A percentile compares a stretch with the other conserved stretches of the same genome.
Conservation (phyloP, 2,113 vertebrate genomes). For the Oncorhynchus nerka region DNA sequence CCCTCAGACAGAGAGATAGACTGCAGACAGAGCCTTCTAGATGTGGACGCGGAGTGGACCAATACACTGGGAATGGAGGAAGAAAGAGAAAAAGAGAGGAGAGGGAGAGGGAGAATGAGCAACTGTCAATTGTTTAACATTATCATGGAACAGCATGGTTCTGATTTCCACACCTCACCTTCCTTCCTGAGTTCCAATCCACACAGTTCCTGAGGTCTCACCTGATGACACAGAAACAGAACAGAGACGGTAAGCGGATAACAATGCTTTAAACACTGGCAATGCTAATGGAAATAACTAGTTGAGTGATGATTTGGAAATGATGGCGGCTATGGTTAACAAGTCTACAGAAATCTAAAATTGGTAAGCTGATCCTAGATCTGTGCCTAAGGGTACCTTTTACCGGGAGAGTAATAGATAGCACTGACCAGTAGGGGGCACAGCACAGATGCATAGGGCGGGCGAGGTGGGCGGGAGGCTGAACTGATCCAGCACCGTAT, state of each 20-base stretch:
- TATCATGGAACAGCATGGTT: no score
- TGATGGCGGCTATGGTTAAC: neutral
- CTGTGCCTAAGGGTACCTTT: no score
- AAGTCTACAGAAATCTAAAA: constrained; percentile 11
- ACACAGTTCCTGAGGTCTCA: constrained; percentile 69
- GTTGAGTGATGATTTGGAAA: neutral
- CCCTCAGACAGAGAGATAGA: constrained; percentile 70
- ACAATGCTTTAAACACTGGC: neutral
- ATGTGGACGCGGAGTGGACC: constrained; percentile 65
- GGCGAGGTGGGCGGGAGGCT: constrained; percentile 76
- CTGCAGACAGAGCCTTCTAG: constrained; percentile 66
- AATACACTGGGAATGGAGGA: constrained; percentile 60
- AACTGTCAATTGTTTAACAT: neutral
- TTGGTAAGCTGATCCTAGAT: no score
- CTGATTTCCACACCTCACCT: constrained; percentile 54
- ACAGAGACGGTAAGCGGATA: constrained; percentile 16
- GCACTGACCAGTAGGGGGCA: constrained; percentile 75
- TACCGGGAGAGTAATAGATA: no score
- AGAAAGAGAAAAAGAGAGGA: no score
- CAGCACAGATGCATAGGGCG: constrained; percentile 75
- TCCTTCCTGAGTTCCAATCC: constrained; percentile 81
- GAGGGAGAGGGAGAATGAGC: neutral
- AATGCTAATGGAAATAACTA: neutral
- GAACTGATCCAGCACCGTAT: constrained; percentile 79
- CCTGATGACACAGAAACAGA: constrained; percentile 41